Conservation (phyloP, 2,888 invertebrate species). For the Drosophila incognita region DNA sequence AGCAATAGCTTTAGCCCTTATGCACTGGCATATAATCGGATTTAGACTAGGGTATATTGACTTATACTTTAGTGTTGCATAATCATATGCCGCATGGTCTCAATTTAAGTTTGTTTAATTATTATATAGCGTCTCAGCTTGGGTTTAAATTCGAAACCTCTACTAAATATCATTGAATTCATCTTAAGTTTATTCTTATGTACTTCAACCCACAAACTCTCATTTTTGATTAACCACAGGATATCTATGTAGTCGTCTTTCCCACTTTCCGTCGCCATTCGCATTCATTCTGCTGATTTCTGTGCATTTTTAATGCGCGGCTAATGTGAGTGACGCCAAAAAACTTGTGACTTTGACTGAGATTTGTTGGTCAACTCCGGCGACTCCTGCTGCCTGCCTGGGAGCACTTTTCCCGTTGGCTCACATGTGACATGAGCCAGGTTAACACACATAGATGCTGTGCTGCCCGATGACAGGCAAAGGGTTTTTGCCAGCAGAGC, state of each 20-base stretch:
- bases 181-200: neutral
- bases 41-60: neutral
- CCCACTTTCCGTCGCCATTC: neutral
- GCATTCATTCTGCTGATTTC: slow-evolving; percentile 38
- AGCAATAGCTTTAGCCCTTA: slow-evolving; percentile 30
- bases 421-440: slow-evolving; percentile 40
- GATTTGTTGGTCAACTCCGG: slow-evolving; percentile 68
- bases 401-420: slow-evolving; percentile 14
- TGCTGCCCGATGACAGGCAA: slow-evolving; percentile 58
- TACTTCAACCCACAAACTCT: neutral
- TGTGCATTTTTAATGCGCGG: slow-evolving; percentile 82
- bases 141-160: neutral
- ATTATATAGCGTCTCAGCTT: too few relatives aligned
- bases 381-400: slow-evolving; percentile 28
- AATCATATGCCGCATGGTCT: neutral
- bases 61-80: neutral
- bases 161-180: neutral
- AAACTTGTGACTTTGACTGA: slow-evolving; percentile 70
- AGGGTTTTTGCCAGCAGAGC: slow-evolving; percentile 52
- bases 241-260: slow-evolving; percentile 3
- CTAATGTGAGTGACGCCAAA: slow-evolving; percentile 79
- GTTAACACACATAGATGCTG: neutral
- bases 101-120: neutral
- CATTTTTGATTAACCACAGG: slow-evolving; percentile 1
- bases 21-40: slow-evolving; percentile 4